Conservation (phyloP, 2,113 vertebrate species). For the Pelmatolapia mariae region DNA sequence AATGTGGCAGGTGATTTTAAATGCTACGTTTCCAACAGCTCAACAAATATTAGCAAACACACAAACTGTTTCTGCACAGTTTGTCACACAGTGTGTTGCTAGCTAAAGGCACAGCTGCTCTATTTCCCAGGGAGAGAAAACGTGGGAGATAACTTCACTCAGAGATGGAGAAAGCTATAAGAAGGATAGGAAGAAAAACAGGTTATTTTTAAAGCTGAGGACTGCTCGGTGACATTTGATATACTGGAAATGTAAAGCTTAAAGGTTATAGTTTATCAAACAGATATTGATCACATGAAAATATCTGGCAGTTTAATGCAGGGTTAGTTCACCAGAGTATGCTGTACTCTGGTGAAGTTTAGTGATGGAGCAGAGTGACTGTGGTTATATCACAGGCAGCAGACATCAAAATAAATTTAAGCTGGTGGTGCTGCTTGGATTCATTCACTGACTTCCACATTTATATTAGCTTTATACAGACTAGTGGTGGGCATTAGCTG, state of each 20-base stretch:
- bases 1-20: not conserved
- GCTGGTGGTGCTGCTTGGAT: not conserved
- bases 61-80: not conserved
- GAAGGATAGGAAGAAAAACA: not conserved
- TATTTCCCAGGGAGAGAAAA: not conserved
- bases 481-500: not conserved
- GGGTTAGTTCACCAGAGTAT: not conserved
- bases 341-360: not conserved
- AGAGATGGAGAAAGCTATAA: not conserved
- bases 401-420: not conserved
- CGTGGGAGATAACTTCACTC: not conserved
- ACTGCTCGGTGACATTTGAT: not conserved
- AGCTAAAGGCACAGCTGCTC: not conserved
- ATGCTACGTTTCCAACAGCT: not conserved
- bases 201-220: not conserved
- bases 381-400: not conserved
- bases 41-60: not conserved
- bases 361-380: not conserved
- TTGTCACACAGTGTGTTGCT: not conserved
- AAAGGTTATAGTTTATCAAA: not conserved
- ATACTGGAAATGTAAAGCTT: not conserved
- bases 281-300: not conserved
- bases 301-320: not conserved
- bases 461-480: not conserved
- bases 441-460: not conserved